Base-by-base conservation (phyloP, 1,140 invertebrate species). In the Microplitis demolitor region DNA sequence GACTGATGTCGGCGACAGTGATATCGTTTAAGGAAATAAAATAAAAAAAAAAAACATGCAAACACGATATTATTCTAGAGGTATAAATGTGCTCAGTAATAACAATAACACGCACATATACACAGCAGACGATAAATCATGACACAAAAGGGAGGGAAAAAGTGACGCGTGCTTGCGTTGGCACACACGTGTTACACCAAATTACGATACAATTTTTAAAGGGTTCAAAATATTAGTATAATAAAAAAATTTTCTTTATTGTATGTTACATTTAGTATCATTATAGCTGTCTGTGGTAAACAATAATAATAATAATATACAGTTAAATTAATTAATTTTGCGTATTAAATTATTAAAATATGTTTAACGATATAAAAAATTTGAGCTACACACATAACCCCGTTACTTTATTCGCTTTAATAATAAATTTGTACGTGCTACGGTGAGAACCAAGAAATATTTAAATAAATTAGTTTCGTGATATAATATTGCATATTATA, bases 391-490 rank as follows among this genome's bases (percentile, higher is more conserved):
- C 72, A 74, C 78, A 78, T 77, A 79, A 74, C 78, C 78, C 80
- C 80, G 79, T 81, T 81, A 79, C 74, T 78, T 76, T 74, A 73
- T 56, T 74, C 8, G 39, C 8, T 45, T 81, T 78, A 81, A 82
- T 82, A 82, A 82, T 82, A 80, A 82, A 82, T 80, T 78, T 79
- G 79, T 78, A 80, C 78, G 78, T 80, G 77, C 39, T 9, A 6
- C 39, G 39, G 39, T 45, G 39, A 45, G 39, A 45, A 45, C 39
- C 39, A 45, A 45, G 11, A 45, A 45, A 45, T 45, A 45, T 45
- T 45, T 45, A 45, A 45, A 45, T 45, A 45, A 45, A 45, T 45
- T 45, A 45, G 39, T 45, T 45, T 45, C 39, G 39, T 45, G 39
- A 45, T 45, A 11, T 45, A 9, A 45, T 45, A 11, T 45, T 45